phyloP scores from a whole-genome alignment of 2,888 invertebrate genomes.

The Epistrophe eligans region DNA sequence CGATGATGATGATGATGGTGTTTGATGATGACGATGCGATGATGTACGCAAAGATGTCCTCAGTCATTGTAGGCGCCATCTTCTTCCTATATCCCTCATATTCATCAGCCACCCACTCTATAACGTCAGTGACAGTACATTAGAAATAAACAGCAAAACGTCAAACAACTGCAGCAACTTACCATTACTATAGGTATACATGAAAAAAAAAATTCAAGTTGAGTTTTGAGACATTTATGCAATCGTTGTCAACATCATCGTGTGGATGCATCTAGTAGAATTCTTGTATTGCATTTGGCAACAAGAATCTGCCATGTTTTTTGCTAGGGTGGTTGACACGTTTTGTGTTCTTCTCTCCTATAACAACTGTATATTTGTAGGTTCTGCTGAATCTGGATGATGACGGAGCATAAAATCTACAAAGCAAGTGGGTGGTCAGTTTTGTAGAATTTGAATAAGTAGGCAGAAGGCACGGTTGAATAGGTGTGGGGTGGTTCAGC shows the following conservation, averaged over 20 bases:
- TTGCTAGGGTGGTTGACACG: slow-evolving; percentile 64
- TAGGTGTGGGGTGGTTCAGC: not conserved
- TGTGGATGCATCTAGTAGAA: slow-evolving; percentile 43
- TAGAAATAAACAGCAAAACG: slow-evolving; percentile 65
- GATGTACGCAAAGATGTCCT: slow-evolving; percentile 68
- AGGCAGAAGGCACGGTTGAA: not conserved
- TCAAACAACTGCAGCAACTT: slow-evolving; percentile 66
- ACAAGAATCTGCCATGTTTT: slow-evolving; percentile 73
- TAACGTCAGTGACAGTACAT: slow-evolving; percentile 45
- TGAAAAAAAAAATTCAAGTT: slow-evolving; percentile 41
- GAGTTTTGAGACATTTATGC: slow-evolving; percentile 74
- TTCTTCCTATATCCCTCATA: slow-evolving; percentile 34
- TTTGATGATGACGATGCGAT: slow-evolving; percentile 45
- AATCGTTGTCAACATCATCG: slow-evolving; percentile 68
- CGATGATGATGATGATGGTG: slow-evolving; percentile 1
- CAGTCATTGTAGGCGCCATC: slow-evolving; percentile 60
- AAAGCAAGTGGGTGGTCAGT: slow-evolving; percentile 61
- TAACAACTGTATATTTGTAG: not conserved
- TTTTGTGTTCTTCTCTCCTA: slow-evolving; percentile 44
- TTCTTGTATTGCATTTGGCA: slow-evolving; percentile 72
- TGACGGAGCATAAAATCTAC: slow-evolving; percentile 30
- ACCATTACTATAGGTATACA: slow-evolving; percentile 21
- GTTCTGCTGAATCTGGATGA: slow-evolving; percentile 32
- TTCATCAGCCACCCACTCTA: slow-evolving; percentile 43
- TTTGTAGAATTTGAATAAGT: slow-evolving; percentile 63